phyloP scores from a whole-genome alignment of 2,888 invertebrate genomes.

The Eucera pruinosa region DNA sequence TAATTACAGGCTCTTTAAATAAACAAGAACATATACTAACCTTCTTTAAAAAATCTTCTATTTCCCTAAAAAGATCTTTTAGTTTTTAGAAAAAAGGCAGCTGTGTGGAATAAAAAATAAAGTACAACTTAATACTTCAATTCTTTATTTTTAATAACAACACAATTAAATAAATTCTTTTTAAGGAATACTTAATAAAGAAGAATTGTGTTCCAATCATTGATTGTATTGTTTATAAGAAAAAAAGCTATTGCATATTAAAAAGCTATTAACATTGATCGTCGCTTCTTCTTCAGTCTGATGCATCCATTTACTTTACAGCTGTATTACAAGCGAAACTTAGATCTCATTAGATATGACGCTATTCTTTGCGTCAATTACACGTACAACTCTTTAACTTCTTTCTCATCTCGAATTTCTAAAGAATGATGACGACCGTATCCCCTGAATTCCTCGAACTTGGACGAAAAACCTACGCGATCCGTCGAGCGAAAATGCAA shows the following conservation, averaged over 20 bases:
- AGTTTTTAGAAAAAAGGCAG: too few relatives aligned
- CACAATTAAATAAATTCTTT: too few relatives aligned
- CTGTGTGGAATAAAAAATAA: too few relatives aligned
- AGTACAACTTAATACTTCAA: too few relatives aligned
- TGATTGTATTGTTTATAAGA: neutral
- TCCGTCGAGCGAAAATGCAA: too few relatives aligned
- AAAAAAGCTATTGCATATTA: neutral
- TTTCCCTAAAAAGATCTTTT: too few relatives aligned
- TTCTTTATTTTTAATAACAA: too few relatives aligned
- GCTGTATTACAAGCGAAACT: neutral
- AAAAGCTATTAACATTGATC: neutral
- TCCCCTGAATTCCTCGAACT: neutral
- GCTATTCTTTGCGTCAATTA: neutral
- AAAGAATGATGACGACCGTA: neutral
- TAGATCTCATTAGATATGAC: neutral
- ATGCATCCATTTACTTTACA: neutral
- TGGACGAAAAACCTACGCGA: too few relatives aligned
- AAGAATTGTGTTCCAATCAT: too few relatives aligned
- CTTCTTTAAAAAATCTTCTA: too few relatives aligned
- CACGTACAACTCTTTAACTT: neutral
- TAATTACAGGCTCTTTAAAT: constrained; percentile 6
- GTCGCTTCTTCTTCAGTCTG: neutral
- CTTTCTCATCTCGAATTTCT: neutral
- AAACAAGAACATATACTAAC: neutral
- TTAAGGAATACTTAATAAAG: neutral